Conservation (phyloP, 2,113 vertebrate species). For the Gymnorhina tibicen region DNA sequence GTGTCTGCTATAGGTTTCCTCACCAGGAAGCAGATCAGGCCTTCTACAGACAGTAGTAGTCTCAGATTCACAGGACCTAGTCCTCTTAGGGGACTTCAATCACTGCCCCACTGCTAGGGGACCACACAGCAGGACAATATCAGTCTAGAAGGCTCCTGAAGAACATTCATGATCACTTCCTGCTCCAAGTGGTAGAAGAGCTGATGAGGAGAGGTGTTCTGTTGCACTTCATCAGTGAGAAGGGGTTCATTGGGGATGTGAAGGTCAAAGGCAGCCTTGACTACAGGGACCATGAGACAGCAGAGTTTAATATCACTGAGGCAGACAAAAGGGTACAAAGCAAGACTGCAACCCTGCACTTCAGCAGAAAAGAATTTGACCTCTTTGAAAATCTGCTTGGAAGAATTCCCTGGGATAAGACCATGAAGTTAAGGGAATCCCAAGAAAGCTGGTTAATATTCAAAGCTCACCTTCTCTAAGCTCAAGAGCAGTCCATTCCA, state of each 20-base stretch:
- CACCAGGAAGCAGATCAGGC: neutral
- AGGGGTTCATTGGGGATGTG: rapidly evolving
- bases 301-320: neutral
- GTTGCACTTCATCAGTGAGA: rapidly evolving
- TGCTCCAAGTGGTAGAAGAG: neutral
- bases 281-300: rapidly evolving
- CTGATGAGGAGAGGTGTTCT: neutral
- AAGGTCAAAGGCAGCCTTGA: neutral
- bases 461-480: neutral
- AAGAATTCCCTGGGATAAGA: neutral
- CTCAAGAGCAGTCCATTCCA: neutral
- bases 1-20: neutral
- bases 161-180: neutral
- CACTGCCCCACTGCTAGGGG: rapidly evolving
- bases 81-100: neutral
- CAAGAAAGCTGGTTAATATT: neutral
- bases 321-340: neutral
- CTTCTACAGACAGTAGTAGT: neutral
- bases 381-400: neutral
- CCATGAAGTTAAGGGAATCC: neutral
- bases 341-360: neutral
- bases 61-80: neutral
- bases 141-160: neutral
- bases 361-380: neutral
- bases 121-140: neutral